Base-by-base conservation (phyloP, 2,888 invertebrate genomes). In the Archaeoteleia sp. region DNA sequence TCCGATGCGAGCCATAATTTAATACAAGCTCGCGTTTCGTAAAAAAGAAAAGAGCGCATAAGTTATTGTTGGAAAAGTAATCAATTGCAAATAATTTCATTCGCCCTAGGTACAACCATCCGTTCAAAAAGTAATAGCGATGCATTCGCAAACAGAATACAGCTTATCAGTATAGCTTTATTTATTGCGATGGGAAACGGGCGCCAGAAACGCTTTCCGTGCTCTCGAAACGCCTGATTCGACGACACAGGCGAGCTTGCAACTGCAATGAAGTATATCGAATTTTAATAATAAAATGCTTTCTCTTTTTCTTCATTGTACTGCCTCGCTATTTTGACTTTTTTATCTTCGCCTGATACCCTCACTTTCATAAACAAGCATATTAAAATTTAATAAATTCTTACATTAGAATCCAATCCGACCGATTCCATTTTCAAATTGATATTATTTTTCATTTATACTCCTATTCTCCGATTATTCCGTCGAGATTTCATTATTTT, bases 111-210 rank as follows among this genome's bases (percentile, higher is more conserved):
- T 29, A 29, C 30, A 23, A 30, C 43, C 40, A 25, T 5, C 13
- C 37, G 37, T 54, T 60, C 40, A 54, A 60, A 66, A 67, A 77
- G 74, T 74, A 76, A 77, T 74, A 72, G 72, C 72, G 68, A 76
- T 75, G 72, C 74, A 72, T 75, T 76, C 71, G 74, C 74, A 67
- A 78, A 75, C 76, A 75, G 67, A 63, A 45, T 68, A 57, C 74
- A 69, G 77, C 78, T 78, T 78, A 78, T 78, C 78, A 74, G 72
- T 60, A 39, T 25, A 54, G 61, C 63, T 76, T 77, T 78, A 78
- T 78, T 78, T 78, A 78, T 78, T 76, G 75, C 77, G 54, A 72
- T 73, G 71, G 73, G 67, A 71, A 73, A 69, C 72, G 58, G 65
- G 63, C 61, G 69, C 66, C 68, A 66, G 66, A 70, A 68, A 58